Base-by-base conservation (phyloP, 2,888 invertebrate genomes). In the Pyralis farinalis region DNA sequence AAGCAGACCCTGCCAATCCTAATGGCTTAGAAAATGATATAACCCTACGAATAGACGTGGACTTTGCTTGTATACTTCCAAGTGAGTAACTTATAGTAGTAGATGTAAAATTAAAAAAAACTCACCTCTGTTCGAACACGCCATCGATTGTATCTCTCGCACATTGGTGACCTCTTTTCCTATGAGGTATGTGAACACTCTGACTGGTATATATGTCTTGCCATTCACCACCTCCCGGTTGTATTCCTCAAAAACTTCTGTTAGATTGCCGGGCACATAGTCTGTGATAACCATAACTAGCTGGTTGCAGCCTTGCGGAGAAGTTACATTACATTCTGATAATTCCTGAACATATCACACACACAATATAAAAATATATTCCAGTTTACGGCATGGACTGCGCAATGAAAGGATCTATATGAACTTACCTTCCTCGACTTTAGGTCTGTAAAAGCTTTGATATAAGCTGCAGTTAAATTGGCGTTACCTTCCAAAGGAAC, bases 211-310 rank as follows among this genome's bases (percentile, higher is more conserved):
- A 49, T 91, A 91, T 0, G 92, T 94, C 16, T 76, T 71, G 25
- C 70, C 71, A 10, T 90, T 92, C 48, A 94, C 93, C 46, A 88
- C 81, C 39, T 90, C 90, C 83, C 93, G 91, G 74, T 98, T 98
- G 78, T 96, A 93, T 51, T 91, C 85, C 47, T 94, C 91, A 64
- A 98, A 97, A 2, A 97, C 92, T 56, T 97, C 94, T 8, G 96
- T 95, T 51, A 96, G 91, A 71, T 96, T 97, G 35, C 95, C 94
- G 0, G 97, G 94, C 1, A 98, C 95, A 33, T 98, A 98, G 78
- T 99, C 99, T 0, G 99, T 98, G 49, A 99, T 93, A 42, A 99
- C 85, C 98, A 99, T 98, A 47, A 99, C 97, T 20, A 97, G 94
- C 78, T 98, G 97, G 83, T 98, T 99, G 71, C 99, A 99, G 22